Conservation (phyloP, 2,888 invertebrate genomes). For the Pseudococcus longispinus region DNA sequence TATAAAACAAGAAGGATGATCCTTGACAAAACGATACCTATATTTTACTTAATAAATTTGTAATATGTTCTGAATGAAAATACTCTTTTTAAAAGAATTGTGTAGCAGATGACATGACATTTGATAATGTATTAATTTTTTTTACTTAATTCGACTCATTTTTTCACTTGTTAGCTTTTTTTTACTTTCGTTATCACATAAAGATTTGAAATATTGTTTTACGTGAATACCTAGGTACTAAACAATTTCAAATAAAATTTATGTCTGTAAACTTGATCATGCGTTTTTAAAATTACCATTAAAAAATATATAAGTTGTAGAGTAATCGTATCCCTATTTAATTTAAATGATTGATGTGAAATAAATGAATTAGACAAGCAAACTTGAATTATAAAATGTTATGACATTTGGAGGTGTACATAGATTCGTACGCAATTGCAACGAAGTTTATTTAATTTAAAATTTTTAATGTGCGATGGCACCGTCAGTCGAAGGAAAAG, state of each 20-base stretch:
- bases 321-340: background rate
- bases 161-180: background rate
- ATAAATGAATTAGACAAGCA: background rate
- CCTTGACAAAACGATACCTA: background rate
- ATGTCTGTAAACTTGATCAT: no score
- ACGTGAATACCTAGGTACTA: background rate
- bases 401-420: background rate
- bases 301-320: no score
- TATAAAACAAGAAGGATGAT: background rate
- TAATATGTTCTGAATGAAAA: background rate
- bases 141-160: background rate
- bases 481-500: background rate
- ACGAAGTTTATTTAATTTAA: background rate
- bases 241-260: background rate
- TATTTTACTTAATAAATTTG: background rate
- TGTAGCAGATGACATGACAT: slow-evolving; percentile 7
- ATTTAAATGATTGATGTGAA: background rate
- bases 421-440: background rate
- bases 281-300: no score
- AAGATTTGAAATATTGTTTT: background rate
- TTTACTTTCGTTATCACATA: background rate
- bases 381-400: background rate
- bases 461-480: background rate
- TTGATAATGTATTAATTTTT: background rate
- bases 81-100: no score